Conservation (phyloP, 2,113 vertebrate species). For the Tachuris rubrigastra region DNA sequence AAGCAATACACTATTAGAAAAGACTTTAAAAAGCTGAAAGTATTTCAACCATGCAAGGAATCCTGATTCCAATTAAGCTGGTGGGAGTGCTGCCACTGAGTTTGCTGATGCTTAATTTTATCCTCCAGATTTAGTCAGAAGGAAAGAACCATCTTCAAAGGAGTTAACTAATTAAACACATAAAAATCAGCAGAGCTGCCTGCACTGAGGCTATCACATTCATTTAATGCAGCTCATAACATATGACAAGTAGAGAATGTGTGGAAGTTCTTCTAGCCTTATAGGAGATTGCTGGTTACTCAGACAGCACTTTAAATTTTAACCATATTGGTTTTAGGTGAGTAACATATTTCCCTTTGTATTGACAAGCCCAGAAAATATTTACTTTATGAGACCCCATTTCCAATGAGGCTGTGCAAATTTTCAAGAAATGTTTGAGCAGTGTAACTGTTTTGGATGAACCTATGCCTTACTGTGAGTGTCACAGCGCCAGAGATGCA, state of each 20-base stretch:
- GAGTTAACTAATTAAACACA: neutral
- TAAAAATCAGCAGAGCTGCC: neutral
- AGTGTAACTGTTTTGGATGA: neutral
- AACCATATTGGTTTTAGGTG: neutral
- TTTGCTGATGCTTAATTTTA: neutral
- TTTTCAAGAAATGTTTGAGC: neutral
- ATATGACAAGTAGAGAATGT: neutral
- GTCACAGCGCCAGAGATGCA: neutral
- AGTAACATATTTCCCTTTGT: neutral
- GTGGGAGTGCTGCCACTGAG: neutral
- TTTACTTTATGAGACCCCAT: neutral
- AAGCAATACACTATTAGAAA: neutral
- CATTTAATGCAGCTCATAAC: neutral
- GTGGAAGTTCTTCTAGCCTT: neutral
- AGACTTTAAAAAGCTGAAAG: neutral
- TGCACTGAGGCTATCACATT: neutral
- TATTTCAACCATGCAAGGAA: conserved; percentile 12
- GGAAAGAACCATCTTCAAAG: neutral
- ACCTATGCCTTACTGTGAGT: neutral
- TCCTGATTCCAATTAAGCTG: neutral
- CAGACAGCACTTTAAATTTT: neutral
- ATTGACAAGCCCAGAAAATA: neutral
- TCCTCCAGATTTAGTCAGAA: neutral
- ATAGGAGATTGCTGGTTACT: neutral
- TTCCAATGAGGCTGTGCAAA: neutral